These are phyloP conservation scores for Drosophila repletoides DNA, from an alignment of 1,140 invertebrate genomes.

Conservation along the genomic window DNA sequence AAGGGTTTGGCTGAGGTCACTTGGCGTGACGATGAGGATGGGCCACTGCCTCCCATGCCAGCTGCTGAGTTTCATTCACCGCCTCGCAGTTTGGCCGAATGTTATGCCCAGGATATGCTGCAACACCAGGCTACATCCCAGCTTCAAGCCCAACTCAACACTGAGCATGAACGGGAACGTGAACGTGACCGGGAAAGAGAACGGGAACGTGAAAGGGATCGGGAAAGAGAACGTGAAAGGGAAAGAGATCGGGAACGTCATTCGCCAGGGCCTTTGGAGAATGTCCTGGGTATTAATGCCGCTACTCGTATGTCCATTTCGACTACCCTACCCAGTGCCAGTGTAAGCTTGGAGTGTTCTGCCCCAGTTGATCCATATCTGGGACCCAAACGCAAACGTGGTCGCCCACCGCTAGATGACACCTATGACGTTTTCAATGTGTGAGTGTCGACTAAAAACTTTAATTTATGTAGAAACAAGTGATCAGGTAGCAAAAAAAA, in stretches of 20 bases:
- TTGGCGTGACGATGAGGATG: conserved; percentile 85
- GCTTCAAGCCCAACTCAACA: conserved; percentile 5
- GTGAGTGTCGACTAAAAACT: conserved; percentile 41
- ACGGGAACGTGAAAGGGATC: conserved; percentile 10
- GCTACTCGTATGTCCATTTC: conserved; percentile 51
- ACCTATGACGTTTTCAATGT: conserved; percentile 81
- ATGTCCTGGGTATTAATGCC: conserved; percentile 43
- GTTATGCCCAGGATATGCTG: conserved; percentile 55
- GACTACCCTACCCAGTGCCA: conserved; percentile 43
- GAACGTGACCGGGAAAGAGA: conserved; percentile 15
- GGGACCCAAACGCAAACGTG: conserved; percentile 83
- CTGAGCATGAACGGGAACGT: conserved; percentile 12
- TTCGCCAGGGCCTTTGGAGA: conserved; percentile 39
- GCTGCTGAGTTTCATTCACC: conserved; percentile 78
- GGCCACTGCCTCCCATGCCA: conserved; percentile 79
- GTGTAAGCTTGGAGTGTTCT: conserved; percentile 23
- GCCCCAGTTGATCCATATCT: conserved; percentile 54
- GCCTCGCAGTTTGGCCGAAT: conserved; percentile 51
- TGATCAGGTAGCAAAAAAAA: too few species aligned
- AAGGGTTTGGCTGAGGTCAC: conserved; percentile 95
- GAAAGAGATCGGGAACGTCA: conserved; percentile 37
- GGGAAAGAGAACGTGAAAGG: conserved; percentile 27
- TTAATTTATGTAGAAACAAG: too few species aligned
- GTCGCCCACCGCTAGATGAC: conserved; percentile 86
- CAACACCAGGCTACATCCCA: conserved; percentile 54